phyloP scores from a whole-genome alignment of 2,888 invertebrate species.

The Acanthosepion lycidas region DNA sequence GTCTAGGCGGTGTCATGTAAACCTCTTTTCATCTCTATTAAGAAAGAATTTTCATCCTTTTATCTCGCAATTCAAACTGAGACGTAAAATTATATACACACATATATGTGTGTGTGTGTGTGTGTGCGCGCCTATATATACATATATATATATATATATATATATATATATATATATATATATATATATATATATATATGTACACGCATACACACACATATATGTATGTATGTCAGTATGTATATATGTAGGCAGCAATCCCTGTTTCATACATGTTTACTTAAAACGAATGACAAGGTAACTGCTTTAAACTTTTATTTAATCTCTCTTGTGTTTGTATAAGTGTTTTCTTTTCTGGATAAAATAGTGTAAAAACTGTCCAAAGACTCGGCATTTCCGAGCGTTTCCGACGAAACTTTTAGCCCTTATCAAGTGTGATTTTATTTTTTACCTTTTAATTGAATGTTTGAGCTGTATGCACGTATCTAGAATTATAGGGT shows the following conservation, averaged over 20 bases:
- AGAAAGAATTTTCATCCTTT: not conserved
- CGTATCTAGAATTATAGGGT: too few relatives aligned
- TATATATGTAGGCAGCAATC: not conserved
- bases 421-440: too few relatives aligned
- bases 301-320: not conserved
- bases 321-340: too few relatives aligned
- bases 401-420: too few relatives aligned
- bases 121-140: conserved; percentile 38
- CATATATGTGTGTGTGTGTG: conserved; percentile 10
- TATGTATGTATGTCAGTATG: not conserved
- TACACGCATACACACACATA: not conserved
- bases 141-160: conserved; percentile 41
- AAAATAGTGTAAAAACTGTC: too few relatives aligned
- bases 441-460: too few relatives aligned
- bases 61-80: not conserved
- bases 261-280: too few relatives aligned
- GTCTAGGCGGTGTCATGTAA: not conserved
- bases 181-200: not conserved
- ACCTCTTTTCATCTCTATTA: not conserved
- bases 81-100: not conserved
- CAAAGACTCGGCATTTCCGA: too few relatives aligned
- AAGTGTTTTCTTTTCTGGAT: too few relatives aligned
- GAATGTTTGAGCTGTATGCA: too few relatives aligned
- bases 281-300: too few relatives aligned
- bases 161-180: conserved; percentile 37